Base-by-base conservation (phyloP, 2,113 vertebrate genomes). In the Neopipo cinnamomea region DNA sequence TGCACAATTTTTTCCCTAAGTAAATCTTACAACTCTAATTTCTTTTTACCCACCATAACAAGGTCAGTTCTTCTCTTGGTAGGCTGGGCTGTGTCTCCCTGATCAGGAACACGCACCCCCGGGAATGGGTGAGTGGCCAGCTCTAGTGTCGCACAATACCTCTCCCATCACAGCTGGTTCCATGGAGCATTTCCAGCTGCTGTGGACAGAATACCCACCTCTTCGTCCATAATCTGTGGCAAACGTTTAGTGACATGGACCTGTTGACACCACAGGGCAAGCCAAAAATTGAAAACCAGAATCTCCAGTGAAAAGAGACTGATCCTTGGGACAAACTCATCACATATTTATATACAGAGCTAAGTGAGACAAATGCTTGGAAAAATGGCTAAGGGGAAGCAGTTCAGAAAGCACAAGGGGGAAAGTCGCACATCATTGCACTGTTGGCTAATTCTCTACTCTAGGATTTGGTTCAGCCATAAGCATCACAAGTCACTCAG, bases 181-280 rank as follows among this genome's bases (percentile, higher is more conserved):
- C 56, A 75, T 1, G 0, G 46, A 62, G 46, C 22, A 49, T 52
- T 78, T 71, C 39, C 35, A 81, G 14, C 21, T 12, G 1, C 0
- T 0, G 22, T 10, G 25, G 21, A 53, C 28, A 63, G 80, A 89
- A 78, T 9, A 1, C 1, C 3, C 23, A 14, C 10, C 27, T 65
- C 37, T 76, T 65, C 1, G 0, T 35, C 21, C 0, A 0, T 50
- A 53, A 74, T 18, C 52, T 78, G 28, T 46, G 41, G 24, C 55
- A 92, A 33, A 84, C 12, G 9, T 33, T 78, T 46, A 79, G 19
- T 25, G 55, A 46, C 5, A 1, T 10, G 17, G 62, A 80, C 12
- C 21, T 66, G 15, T 9, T 58, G 39, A 35, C 27, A 41, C 14
- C 28, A 67, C 12, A 61, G 8, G 15, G 55, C 22, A 85, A 93